Percentiles rank a stretch among this genome's conserved stretches.
Conservation (phyloP, 2,113 vertebrate species). For the Proteles cristata region DNA sequence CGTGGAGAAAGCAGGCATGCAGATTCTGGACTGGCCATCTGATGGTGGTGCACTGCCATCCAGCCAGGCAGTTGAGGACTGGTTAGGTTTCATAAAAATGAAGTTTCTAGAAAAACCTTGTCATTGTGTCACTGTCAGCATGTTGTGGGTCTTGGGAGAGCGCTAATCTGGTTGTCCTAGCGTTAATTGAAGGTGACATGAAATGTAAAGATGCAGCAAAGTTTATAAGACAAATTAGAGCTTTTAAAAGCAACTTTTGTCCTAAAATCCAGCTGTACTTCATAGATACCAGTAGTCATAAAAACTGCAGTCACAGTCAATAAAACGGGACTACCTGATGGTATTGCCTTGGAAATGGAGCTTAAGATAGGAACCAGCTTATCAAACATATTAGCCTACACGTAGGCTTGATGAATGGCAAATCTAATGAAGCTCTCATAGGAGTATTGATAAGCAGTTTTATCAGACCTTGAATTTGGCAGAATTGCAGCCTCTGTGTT, state of each 20-base stretch:
- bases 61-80: not conserved
- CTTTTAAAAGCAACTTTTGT: not conserved
- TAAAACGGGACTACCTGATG: not conserved
- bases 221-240: not conserved
- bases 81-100: not conserved
- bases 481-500: not conserved
- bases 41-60: not conserved
- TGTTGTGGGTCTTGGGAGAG: not conserved
- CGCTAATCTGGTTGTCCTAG: not conserved
- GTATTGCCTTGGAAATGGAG: not conserved
- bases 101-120: not conserved
- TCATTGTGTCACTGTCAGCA: not conserved
- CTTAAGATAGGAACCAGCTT: not conserved
- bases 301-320: not conserved
- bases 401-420: not conserved
- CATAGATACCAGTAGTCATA: not conserved
- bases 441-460: not conserved
- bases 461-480: not conserved
- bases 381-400: not conserved
- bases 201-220: not conserved
- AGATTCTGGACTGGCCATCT: not conserved
- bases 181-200: not conserved
- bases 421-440: not conserved
- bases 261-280: not conserved
- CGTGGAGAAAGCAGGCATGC: not conserved